Percentiles rank a stretch among this genome's conserved stretches.
Evolutionary conservation across 2,113 vertebrate genomes (phyloP).

Genomic region (crab-eating macaque (Macaca fascicularis)): DNA sequence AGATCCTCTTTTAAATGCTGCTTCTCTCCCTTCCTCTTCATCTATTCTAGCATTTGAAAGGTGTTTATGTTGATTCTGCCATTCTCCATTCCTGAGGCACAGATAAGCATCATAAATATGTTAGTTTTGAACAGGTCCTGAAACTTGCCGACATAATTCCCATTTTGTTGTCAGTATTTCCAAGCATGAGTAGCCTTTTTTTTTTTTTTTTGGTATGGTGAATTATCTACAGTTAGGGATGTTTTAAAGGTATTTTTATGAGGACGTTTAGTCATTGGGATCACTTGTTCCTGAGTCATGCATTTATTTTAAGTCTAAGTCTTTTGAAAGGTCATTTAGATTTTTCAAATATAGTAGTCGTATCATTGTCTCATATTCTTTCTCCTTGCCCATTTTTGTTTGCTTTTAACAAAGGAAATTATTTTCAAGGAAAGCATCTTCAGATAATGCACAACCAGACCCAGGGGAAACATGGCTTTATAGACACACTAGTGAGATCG

Average conservation of each 20-base stretch:
- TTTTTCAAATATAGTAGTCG: constrained; percentile 29
- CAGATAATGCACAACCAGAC: not conserved
- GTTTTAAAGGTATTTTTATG: constrained; percentile 7
- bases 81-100: accelerated
- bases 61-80: accelerated
- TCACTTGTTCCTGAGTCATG: constrained; percentile 60
- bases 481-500: accelerated
- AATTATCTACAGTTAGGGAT: not conserved
- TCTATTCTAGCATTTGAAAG: too few species aligned
- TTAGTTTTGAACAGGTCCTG: not conserved
- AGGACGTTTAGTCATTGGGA: constrained; percentile 51
- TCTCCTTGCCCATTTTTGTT: constrained; percentile 27
- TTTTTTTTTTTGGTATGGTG: not conserved
- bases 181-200: accelerated
- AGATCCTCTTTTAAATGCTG: not conserved
- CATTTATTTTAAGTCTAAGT: constrained; percentile 59
- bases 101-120: not conserved
- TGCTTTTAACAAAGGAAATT: constrained; percentile 71
- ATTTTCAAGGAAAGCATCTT: not conserved
- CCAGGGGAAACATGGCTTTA: accelerated
- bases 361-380: constrained; percentile 55
- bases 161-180: not conserved
- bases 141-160: not conserved
- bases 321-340: constrained; percentile 59
- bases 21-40: not conserved